These are phyloP conservation scores for Hypsibius dujardini DNA, from an alignment of 1,140 invertebrate genomes.

Conservation along the genomic window DNA sequence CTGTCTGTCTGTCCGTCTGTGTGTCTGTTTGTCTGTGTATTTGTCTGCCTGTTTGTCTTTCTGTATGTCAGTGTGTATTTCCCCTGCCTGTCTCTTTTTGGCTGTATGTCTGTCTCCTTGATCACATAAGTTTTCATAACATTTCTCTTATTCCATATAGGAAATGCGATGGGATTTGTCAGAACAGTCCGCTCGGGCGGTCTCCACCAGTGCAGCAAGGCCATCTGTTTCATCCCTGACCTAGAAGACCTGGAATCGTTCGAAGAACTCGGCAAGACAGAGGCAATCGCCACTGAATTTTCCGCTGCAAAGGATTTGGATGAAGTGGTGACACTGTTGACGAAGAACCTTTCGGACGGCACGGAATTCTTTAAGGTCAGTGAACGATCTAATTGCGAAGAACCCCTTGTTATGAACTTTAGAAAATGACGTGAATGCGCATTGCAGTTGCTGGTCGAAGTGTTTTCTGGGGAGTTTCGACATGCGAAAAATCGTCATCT, in stretches of 20 bases:
- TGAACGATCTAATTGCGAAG: too few species aligned
- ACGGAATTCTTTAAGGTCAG: constrained; percentile 78
- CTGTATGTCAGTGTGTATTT: too few species aligned
- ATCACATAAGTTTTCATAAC: background rate
- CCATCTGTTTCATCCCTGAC: constrained; percentile 71
- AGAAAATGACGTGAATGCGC: background rate
- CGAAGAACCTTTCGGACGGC: constrained; percentile 70
- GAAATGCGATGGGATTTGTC: constrained; percentile 90
- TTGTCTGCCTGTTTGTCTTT: too few species aligned
- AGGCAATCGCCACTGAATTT: constrained; percentile 23
- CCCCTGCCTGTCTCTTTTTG: too few species aligned
- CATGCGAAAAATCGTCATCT: constrained; percentile 71
- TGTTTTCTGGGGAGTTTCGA: constrained; percentile 70
- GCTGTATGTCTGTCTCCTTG: too few species aligned
- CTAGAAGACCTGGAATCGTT: constrained; percentile 52
- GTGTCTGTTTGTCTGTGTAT: too few species aligned
- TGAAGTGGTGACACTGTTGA: constrained; percentile 53
- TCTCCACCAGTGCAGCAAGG: constrained; percentile 71
- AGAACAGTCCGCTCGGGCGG: constrained; percentile 81
- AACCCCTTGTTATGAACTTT: too few species aligned
- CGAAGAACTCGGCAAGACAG: constrained; percentile 35
- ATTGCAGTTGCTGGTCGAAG: constrained; percentile 60
- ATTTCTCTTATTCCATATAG: constrained; percentile 30
- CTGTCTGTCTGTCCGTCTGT: too few species aligned
- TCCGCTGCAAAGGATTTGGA: constrained; percentile 52